Conservation (phyloP, 2,888 invertebrate species). For the Eucera pruinosa region DNA sequence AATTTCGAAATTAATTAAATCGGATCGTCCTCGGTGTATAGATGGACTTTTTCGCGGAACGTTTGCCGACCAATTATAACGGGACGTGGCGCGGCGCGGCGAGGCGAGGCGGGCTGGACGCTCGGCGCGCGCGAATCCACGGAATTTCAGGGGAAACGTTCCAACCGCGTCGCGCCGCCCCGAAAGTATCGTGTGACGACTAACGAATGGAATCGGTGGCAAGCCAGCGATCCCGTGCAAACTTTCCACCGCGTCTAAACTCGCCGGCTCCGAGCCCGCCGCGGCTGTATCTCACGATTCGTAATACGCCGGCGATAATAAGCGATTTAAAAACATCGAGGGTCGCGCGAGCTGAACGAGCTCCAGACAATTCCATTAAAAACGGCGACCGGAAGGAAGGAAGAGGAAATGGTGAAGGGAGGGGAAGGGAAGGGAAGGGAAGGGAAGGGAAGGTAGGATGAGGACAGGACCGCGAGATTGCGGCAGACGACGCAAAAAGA, state of each 20-base stretch:
- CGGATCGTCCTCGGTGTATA: slow-evolving; percentile 26
- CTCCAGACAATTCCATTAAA: slow-evolving; percentile 51
- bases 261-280: too few relatives aligned
- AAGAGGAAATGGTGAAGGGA: neutral
- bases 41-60: slow-evolving; percentile 37
- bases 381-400: slow-evolving; percentile 14
- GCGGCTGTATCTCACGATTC: slow-evolving; percentile 54
- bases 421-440: neutral
- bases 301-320: slow-evolving; percentile 61
- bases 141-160: slow-evolving; percentile 30
- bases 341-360: slow-evolving; percentile 30
- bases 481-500: slow-evolving; percentile 42
- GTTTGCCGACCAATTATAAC: slow-evolving; percentile 45
- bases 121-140: slow-evolving; percentile 17
- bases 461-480: slow-evolving; percentile 42
- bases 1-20: slow-evolving; percentile 59
- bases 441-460: too few relatives aligned
- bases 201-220: slow-evolving; percentile 3
- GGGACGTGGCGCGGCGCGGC: too few relatives aligned
- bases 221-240: neutral
- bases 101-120: too few relatives aligned
- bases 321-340: slow-evolving; percentile 69
- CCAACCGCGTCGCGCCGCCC: neutral
- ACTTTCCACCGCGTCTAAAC: neutral
- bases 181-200: slow-evolving; percentile 12